Base-by-base conservation (phyloP, 1,140 invertebrate species). In the Octopus sinensis region DNA sequence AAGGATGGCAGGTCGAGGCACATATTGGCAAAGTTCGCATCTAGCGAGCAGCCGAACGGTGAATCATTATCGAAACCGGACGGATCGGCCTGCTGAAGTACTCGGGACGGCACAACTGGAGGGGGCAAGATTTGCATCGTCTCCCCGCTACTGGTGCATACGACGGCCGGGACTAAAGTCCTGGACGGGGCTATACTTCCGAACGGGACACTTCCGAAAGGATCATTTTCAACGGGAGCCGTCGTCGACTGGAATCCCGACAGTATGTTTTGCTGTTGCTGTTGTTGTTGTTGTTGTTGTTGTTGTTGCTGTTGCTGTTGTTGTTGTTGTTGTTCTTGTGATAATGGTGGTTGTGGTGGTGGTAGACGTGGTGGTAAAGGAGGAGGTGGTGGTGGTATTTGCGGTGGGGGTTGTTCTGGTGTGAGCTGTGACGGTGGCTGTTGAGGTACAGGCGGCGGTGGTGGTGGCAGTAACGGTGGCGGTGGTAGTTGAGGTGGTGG, bases 11-110 rank as follows among this genome's bases (percentile, higher is more conserved):
- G 17, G 68, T 23, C 12, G 13, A 71, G 68, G 68, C 68, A 71
- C 68, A 71, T 71, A 71, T 71, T 71, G 68, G 68, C 68, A 71
- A 71, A 71, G 13, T 71, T 71, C 30, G 17, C 68, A 23, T 71
- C 68, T 71, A 71, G 5, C 5, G 68, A 71, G 30, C 68, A 23
- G 13, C 13, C 13, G 17, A 23, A 71, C 30, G 17, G 68, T 71
- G 13, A 71, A 4, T 5, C 4, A 23, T 13, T 5, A 23, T 71
- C 5, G 68, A 13, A 71, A 71, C 68, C 17, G 68, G 13, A 23
- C 13, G 13, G 68, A 71, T 5, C 30, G 68, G 68, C 13, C 17
- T 23, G 68, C 13, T 71, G 68, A 71, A 5, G 68, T 13, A 23
- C 13, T n/a, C 68, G 68, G 68, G 30, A 23, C 17, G 5, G 68